A percentile compares a stretch with the other conserved stretches of the same genome.
Evolutionary conservation across 2,797 vertebrate species (phyloP).

Genomic region (Oryzias sinensis): DNA sequence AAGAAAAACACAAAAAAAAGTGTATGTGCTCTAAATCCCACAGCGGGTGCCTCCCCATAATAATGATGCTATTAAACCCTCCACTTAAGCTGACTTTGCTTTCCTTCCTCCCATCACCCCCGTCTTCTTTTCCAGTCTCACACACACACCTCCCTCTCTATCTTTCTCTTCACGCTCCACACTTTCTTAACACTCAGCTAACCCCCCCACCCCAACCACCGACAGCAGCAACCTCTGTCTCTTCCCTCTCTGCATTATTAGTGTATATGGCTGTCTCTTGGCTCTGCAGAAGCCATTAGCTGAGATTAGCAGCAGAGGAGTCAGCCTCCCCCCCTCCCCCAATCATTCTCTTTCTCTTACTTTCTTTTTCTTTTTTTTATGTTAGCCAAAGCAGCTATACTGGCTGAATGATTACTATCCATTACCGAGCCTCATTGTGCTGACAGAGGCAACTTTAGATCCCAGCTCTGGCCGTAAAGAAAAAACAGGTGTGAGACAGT

Average conservation of each 20-base stretch:
- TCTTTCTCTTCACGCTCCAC: conserved; percentile 16
- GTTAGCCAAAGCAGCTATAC: conserved; percentile 76
- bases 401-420: conserved; percentile 87
- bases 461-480: conserved; percentile 66
- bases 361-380: conserved; percentile 37
- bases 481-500: conserved; percentile 28
- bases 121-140: too few relatives aligned
- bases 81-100: conserved; percentile 86
- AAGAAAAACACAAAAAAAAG: background rate
- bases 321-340: conserved; percentile 39
- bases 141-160: conserved; percentile 1
- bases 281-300: conserved; percentile 88
- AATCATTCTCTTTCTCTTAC: conserved; percentile 28
- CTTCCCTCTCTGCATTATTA: conserved; percentile 65
- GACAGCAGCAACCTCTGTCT: conserved; percentile 64
- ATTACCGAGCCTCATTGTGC: conserved; percentile 83
- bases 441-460: conserved; percentile 83
- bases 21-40: conserved; percentile 55
- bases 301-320: conserved; percentile 83
- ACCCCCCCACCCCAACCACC: conserved; percentile 19
- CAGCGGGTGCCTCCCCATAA: conserved; percentile 65
- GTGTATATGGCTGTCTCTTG: conserved; percentile 71
- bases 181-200: conserved; percentile 27
- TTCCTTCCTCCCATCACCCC: conserved; percentile 30
- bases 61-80: conserved; percentile 88